Base-by-base conservation (phyloP, 2,888 invertebrate genomes). In the Athetis lepigone region DNA sequence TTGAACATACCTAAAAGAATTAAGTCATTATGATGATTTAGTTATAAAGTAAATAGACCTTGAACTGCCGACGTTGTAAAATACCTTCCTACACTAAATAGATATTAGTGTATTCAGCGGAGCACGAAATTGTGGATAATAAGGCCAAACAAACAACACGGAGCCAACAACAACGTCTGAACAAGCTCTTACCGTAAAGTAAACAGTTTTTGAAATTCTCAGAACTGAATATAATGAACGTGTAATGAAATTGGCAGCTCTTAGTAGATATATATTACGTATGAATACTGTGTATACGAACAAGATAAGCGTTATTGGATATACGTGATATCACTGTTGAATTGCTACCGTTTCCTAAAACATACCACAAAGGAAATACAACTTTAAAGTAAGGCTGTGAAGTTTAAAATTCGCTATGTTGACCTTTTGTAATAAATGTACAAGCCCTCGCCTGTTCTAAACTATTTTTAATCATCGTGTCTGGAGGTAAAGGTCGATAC, bases 391-490 rank as follows among this genome's bases (percentile, higher is more conserved):
- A 5, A 25, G 4, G 8, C 2, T 2, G 2, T 13, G 47, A 11
- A 29, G 51, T 45, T 42, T 27, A 43, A 25, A 52, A 19, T 64
- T 7, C 13, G 9, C 21, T 6, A 58, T 23, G 13, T 29, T 11
- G 13, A 9, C 0, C 7, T 19, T 40, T 54, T 13, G 33, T 40
- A 56, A 29, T 59, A 55, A 54, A 9, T 36, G 11, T 42, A 56
- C 43, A 52, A 40, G 51, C 45, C 36, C 33, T 39, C 65, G 65
- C 58, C 43, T 60, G 50, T 60, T 65, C 18, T 8, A 49, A 74
- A 66, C 57, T 58, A 66, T 74, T 76, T 73, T 65, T 71, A 66
- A 66, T 74, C 16, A 71, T 29, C 29, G n/a, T 42, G 59, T 46
- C 54, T 55, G 36, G 39, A 54, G 8, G 23, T 7, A 8, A 16